Evolutionary conservation across 2,797 vertebrate genomes (phyloP), one percentile per base, ranked within the genome.

Genomic region (Gadopsis marmoratus): DNA sequence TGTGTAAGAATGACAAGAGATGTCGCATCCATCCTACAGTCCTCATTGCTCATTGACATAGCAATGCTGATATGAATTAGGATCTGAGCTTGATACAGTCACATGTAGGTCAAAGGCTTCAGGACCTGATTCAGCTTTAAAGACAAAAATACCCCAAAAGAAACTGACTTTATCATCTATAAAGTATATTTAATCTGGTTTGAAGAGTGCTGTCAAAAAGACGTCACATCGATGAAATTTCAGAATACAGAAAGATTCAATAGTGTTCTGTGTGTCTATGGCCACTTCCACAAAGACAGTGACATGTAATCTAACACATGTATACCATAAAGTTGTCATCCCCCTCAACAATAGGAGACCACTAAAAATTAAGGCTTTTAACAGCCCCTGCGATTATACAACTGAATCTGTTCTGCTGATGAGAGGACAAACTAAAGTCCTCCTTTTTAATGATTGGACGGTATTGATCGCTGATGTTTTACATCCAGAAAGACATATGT

Each of bases 381-480:
- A 72, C n/a, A 23, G 45, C 14, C 0, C 5, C 29, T 6, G 29
- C 17, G 10, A 47, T 48, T 71, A 33, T 47, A 35, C 23, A n/a
- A 29, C 19, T 64, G 50, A 73, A 53, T 58, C 16, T 53, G 26
- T 56, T 84, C 41, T 74, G 82, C 72, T 88, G 76, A 86, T 85
- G 76, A 71, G 58, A 76, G 68, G 63, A 87, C 66, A 76, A 82
- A 79, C 61, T 62, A 54, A 83, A 56, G 33, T 71, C 61, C 35
- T 51, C 48, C 67, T 81, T 75, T 69, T 63, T 65, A 79, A 86
- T 4, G 50, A 84, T 64, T 55, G 29, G n/a, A 63, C 13, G 0
- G 17, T 43, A 89, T 82, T 35, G 87, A 91, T 86, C 4, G 13
- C 48, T 31, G 23, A 60, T 77, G 84, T 64, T 89, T 86, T 88